Evolutionary conservation across 2,797 vertebrate species (phyloP).

Genomic region (Leptoclinus maculatus): DNA sequence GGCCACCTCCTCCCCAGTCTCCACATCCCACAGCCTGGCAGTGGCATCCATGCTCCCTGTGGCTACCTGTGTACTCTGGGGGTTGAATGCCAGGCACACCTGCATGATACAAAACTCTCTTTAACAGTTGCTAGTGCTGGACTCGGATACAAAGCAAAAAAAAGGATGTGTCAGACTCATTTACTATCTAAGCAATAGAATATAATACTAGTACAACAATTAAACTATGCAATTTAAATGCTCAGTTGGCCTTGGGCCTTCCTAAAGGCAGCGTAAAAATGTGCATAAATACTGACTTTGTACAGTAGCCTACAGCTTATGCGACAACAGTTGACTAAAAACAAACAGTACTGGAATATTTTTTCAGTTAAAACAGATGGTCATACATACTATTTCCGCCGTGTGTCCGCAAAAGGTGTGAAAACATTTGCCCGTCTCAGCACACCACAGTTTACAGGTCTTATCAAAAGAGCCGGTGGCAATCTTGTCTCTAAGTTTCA

Average conservation of each 20-base stretch:
- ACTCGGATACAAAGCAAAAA: background rate
- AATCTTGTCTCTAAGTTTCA: conserved; percentile 90
- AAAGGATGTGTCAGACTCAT: background rate
- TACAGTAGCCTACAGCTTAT: background rate
- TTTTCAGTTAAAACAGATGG: conserved; percentile 5
- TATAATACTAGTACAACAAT: background rate
- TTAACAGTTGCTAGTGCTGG: conserved; percentile 12
- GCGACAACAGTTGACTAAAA: background rate
- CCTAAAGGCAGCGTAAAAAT: background rate
- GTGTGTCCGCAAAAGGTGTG: conserved; percentile 92
- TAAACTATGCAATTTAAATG: background rate
- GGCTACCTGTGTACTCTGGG: conserved; percentile 93
- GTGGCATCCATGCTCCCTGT: conserved; percentile 96
- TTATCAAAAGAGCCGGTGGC: conserved; percentile 98
- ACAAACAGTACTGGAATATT: background rate
- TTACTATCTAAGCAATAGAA: background rate
- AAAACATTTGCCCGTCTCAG: conserved; percentile 93
- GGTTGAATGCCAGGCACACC: conserved; percentile 96
- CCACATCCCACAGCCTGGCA: conserved; percentile 92
- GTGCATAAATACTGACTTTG: background rate
- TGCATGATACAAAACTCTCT: conserved; percentile 64
- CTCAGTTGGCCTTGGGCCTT: background rate
- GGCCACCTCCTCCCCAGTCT: conserved; percentile 89
- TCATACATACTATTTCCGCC: conserved; percentile 92
- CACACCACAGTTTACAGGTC: conserved; percentile 95